These are phyloP conservation scores for Holotrichia oblita DNA, from an alignment of 1,140 invertebrate species.

Conservation along the genomic window DNA sequence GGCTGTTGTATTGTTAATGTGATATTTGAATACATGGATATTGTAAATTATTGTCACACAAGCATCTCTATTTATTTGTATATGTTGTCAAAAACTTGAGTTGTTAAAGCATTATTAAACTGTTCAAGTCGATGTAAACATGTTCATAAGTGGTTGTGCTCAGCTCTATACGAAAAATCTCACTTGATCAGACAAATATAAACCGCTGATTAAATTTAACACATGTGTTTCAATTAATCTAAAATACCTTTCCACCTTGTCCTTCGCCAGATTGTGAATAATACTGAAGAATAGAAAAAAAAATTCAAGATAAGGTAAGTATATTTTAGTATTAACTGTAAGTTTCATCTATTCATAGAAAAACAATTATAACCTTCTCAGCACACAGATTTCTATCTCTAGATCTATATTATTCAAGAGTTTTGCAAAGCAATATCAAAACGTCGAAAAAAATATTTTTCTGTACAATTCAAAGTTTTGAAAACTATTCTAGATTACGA, in stretches of 20 bases:
- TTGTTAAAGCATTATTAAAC: conserved; percentile 52
- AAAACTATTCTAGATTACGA: no score
- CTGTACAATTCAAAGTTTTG: no score
- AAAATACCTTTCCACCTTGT: not conserved
- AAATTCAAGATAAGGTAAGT: no score
- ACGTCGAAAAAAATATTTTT: no score
- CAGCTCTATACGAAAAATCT: conserved; percentile 48
- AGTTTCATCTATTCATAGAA: no score
- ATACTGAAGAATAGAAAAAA: no score
- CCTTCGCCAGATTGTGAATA: no score
- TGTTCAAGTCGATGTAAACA: conserved; percentile 52
- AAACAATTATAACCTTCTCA: no score
- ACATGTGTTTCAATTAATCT: conserved; percentile 10
- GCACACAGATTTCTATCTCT: no score
- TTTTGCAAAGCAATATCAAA: no score
- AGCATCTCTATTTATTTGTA: conserved; percentile 55
- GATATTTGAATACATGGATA: conserved; percentile 60
- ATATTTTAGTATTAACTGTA: no score
- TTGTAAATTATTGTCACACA: conserved; percentile 54
- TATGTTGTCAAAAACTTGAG: conserved; percentile 50
- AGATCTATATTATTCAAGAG: no score
- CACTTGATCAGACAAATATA: conserved; percentile 53
- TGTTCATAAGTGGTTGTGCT: conserved; percentile 53
- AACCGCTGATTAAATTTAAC: conserved; percentile 49
- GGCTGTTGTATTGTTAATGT: conserved; percentile 59